Evolutionary conservation across 2,888 invertebrate genomes (phyloP).

Genomic region (Antheraea yamamai): DNA sequence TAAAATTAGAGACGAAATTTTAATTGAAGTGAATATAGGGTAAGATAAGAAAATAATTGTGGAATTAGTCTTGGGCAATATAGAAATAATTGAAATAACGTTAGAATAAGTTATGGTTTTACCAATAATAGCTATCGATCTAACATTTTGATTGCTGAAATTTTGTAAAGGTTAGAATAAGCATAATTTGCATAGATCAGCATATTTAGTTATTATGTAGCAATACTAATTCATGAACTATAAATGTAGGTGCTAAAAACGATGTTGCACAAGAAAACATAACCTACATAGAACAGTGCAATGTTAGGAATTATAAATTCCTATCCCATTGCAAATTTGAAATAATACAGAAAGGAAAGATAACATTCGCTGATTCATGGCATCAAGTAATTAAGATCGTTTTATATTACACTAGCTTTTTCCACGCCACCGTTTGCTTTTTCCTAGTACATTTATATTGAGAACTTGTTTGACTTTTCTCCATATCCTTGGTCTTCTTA

Average conservation of each 20-base stretch:
- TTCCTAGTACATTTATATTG: too few species aligned
- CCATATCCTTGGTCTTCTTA: too few species aligned
- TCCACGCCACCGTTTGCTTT: too few species aligned
- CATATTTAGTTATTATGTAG: constrained; percentile 46
- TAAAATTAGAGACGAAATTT: not conserved
- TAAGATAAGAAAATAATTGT: constrained; percentile 2
- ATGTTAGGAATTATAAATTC: too few species aligned
- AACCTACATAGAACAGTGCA: not conserved
- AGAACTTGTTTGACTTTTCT: too few species aligned
- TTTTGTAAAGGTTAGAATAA: constrained; percentile 59
- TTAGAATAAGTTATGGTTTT: constrained; percentile 57
- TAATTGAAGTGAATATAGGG: not conserved
- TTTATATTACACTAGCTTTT: too few species aligned
- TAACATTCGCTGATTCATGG: too few species aligned
- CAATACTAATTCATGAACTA: constrained; percentile 13
- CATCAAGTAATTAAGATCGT: too few species aligned
- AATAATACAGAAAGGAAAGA: too few species aligned
- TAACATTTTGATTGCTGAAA: constrained; percentile 48
- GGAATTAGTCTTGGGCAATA: constrained; percentile 30
- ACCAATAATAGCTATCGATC: constrained; percentile 48
- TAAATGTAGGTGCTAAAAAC: not conserved
- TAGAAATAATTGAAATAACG: constrained; percentile 41
- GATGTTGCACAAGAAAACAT: not conserved
- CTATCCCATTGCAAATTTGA: too few species aligned
- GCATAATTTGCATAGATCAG: constrained; percentile 55